Evolutionary conservation across 2,113 vertebrate species (phyloP), one percentile per base, ranked within the genome.

Genomic region (Podilymbus podiceps): DNA sequence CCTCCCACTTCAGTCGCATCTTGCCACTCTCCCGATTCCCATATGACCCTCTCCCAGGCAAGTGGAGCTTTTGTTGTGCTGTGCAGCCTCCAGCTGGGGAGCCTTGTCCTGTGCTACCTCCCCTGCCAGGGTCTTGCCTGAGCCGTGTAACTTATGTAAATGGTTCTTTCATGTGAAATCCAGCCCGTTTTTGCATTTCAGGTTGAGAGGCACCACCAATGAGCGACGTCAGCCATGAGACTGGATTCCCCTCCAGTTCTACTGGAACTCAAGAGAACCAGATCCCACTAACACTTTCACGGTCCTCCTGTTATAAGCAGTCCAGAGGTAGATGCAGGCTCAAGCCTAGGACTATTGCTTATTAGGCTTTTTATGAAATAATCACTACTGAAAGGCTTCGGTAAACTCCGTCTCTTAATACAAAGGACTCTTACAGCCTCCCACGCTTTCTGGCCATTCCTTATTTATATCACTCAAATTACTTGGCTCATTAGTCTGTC

Each of bases 391-490:
- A 85, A 90, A 56, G 52, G 52, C 64, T 77, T 88, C 2, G 8
- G 50, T 27, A 84, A 93, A 78, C 44, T 33, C 85, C 53, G 46
- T 55, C 72, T 95, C 55, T 78, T 35, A 52, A 67, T 78, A 74
- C 60, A 78, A 24, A 42, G 58, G 56, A 24, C 47, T 81, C 13
- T 77, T 76, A 92, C 27, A 78, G 49, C 35, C 62, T 87, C 56
- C 24, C 42, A 81, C 0, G 0, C 60, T 90, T 81, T 78, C 69
- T 78, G 66, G 67, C 46, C 42, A 35, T 95, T 85, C 46, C 73
- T 89, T 91, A 83, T 91, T 96, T 87, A 76, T 85, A 73, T 30
- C 28, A 35, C 64, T 81, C 53, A 75, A 77, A 96, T 93, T 81
- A 89, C 69, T 82, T 5, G 4, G 46, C 58, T 94, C 79, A 73